A percentile compares a stretch with the other conserved stretches of the same genome.
Conservation (phyloP, 2,888 invertebrate genomes). For the Cremastinae sp. region DNA sequence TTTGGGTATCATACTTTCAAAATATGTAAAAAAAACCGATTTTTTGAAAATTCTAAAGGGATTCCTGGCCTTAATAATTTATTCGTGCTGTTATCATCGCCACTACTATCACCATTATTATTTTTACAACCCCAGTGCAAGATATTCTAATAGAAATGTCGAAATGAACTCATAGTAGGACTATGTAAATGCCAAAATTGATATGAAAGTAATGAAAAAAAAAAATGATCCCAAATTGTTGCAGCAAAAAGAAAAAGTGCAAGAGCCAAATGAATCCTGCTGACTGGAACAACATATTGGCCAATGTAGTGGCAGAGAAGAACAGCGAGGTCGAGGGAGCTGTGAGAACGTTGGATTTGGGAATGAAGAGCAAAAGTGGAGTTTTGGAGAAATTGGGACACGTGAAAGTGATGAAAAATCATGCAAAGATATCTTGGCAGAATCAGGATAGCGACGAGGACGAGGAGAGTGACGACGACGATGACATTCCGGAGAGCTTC, state of each 20-base stretch:
- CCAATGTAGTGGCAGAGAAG: conserved; percentile 66
- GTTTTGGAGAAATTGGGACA: conserved; percentile 68
- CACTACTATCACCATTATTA: no score
- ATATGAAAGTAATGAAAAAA: no score
- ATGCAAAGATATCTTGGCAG: conserved; percentile 70
- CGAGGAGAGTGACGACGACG: conserved; percentile 52
- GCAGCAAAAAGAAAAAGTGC: conserved; percentile 75
- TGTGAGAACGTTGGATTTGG: conserved; percentile 66
- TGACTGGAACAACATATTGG: conserved; percentile 75
- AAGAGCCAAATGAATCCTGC: conserved; percentile 69
- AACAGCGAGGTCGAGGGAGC: conserved; percentile 64
- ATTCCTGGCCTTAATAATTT: no score
- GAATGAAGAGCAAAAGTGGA: conserved; percentile 66
- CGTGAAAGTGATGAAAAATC: conserved; percentile 66
- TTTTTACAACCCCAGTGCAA: no score
- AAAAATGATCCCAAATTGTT: no score
- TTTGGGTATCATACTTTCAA: no score
- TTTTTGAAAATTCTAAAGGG: no score
- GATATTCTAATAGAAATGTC: no score
- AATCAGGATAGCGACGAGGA: conserved; percentile 23
- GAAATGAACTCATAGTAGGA: no score
- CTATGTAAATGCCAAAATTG: no score
- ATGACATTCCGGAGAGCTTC: conserved; percentile 67
- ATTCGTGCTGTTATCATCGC: no score
- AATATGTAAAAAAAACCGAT: no score